Conservation (phyloP, 2,888 invertebrate species). For the Bruchidius siliquastri region DNA sequence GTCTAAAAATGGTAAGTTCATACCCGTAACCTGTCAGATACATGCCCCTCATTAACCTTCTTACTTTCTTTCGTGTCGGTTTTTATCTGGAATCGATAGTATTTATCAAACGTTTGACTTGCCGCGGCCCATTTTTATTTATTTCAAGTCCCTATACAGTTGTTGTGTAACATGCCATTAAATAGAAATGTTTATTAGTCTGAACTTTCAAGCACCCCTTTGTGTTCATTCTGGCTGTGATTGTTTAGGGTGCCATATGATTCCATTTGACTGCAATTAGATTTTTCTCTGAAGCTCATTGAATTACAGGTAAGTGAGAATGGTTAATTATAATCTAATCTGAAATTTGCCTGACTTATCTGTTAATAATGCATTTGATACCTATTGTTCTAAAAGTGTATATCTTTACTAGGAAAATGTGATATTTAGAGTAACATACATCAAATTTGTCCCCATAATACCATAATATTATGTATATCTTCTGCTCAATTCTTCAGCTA, state of each 20-base stretch:
- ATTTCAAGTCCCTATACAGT: neutral
- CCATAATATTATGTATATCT: too few species aligned
- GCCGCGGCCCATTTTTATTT: neutral
- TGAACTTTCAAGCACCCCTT: neutral
- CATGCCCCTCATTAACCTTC: constrained; percentile 7
- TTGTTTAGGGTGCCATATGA: neutral
- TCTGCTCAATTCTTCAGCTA: too few species aligned
- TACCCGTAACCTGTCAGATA: constrained; percentile 7
- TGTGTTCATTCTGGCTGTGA: neutral
- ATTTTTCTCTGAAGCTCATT: neutral
- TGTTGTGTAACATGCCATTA: neutral
- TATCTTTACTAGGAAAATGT: neutral
- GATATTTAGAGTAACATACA: neutral
- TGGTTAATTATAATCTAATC: neutral
- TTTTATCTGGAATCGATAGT: constrained; percentile 7
- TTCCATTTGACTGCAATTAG: neutral
- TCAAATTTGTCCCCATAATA: too few species aligned
- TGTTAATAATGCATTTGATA: neutral
- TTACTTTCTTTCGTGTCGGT: neutral
- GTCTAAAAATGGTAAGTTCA: constrained; percentile 33
- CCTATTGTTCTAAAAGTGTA: neutral
- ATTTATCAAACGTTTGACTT: neutral
- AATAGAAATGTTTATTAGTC: neutral
- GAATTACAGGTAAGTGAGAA: neutral
- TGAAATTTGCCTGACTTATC: neutral